Evolutionary conservation across 2,113 vertebrate genomes (phyloP).

Genomic region (Poeciliopsis retropinna): DNA sequence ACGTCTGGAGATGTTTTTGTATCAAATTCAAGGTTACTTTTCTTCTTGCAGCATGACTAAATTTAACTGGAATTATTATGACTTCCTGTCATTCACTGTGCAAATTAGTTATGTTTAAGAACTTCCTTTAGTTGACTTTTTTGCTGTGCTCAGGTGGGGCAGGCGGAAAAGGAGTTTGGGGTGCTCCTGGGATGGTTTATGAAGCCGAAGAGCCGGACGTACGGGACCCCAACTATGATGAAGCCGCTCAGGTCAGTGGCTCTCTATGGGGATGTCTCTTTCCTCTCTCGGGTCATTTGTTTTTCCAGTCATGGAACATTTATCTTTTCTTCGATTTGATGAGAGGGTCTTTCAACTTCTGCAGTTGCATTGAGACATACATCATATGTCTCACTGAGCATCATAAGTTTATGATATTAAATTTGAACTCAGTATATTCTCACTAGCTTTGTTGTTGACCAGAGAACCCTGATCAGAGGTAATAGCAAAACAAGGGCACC

Average conservation of each 20-base stretch:
- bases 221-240: conserved; percentile 88
- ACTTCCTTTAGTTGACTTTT: background rate
- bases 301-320: background rate
- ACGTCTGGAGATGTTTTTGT: background rate
- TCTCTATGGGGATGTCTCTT: background rate
- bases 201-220: conserved; percentile 85
- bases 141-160: conserved; percentile 80
- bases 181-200: conserved; percentile 87
- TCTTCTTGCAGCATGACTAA: no score
- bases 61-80: background rate
- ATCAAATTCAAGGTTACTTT: background rate
- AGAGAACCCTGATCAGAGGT: no score
- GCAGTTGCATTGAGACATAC: background rate
- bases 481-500: no score
- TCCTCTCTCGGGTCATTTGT: background rate
- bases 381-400: background rate
- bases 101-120: background rate
- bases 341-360: background rate
- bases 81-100: background rate
- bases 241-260: conserved; percentile 81
- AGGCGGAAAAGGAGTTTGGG: conserved; percentile 90
- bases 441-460: background rate
- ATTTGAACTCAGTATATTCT: background rate
- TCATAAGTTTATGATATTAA: background rate
- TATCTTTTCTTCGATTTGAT: background rate